phyloP scores from a whole-genome alignment of 2,888 invertebrate genomes.

The Epinotia nisella region DNA sequence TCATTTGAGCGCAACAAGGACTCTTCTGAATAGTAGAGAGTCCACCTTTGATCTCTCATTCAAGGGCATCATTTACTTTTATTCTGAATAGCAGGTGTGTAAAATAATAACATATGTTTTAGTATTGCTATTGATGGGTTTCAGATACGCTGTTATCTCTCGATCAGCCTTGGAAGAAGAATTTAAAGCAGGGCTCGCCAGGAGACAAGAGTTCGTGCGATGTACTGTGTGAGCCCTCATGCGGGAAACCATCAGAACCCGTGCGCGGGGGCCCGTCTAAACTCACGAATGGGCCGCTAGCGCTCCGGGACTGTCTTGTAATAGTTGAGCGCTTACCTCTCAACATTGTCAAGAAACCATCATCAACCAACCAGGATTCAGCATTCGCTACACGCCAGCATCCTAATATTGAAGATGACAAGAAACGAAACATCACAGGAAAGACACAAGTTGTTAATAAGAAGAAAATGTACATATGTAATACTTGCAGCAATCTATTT shows the following conservation, averaged over 20 bases:
- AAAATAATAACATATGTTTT: too few species aligned
- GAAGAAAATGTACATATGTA: neutral
- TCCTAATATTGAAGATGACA: neutral
- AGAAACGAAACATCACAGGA: neutral
- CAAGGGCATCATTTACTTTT: too few species aligned
- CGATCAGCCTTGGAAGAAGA: neutral
- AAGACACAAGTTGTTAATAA: neutral
- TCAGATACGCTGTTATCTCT: neutral
- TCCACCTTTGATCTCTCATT: too few species aligned
- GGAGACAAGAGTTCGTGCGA: neutral
- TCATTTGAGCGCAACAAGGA: too few species aligned
- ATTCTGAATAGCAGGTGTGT: too few species aligned
- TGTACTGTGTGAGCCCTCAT: neutral
- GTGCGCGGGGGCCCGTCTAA: constrained; percentile 1
- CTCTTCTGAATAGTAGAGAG: too few species aligned
- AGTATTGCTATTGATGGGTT: neutral
- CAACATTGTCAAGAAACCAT: neutral
- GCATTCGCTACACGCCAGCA: neutral
- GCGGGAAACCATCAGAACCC: neutral
- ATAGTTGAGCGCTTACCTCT: constrained; percentile 1
- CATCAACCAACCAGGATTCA: neutral
- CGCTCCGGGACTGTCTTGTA: neutral
- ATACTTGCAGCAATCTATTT: constrained; percentile 2
- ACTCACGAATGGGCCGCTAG: neutral
- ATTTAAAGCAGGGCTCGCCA: neutral